Percentiles rank a stretch among this genome's conserved stretches.
These are phyloP conservation scores for Oxytorus armatus DNA, from an alignment of 2,888 invertebrate genomes.

Conservation along the genomic window DNA sequence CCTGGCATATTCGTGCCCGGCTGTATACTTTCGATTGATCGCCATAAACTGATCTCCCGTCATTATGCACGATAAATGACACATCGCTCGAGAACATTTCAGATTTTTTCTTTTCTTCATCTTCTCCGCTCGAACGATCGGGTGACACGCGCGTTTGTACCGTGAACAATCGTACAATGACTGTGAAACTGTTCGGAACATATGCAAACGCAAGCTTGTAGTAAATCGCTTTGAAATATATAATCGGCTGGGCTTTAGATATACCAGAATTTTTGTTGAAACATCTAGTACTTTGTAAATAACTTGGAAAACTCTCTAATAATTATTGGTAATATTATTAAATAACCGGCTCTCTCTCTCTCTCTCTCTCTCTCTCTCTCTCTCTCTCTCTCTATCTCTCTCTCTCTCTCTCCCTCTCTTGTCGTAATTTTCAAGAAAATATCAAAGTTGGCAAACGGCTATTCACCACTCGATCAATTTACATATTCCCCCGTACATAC, in stretches of 20 bases:
- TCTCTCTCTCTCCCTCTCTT: neutral
- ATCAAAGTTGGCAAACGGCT: conserved; percentile 45
- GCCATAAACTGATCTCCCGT: conserved; percentile 20
- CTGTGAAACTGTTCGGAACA: neutral
- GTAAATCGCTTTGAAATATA: too few species aligned
- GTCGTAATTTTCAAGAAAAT: conserved; percentile 54
- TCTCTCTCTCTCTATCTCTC: conserved; percentile 1
- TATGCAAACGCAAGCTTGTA: neutral
- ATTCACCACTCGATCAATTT: conserved; percentile 42
- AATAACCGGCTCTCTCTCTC: conserved; percentile 31
- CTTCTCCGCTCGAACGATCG: conserved; percentile 11
- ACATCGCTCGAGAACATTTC: neutral
- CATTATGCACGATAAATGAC: conserved; percentile 18
- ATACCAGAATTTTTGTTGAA: neutral
- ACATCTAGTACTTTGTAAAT: conserved; percentile 2
- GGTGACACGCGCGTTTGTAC: neutral
- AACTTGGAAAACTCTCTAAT: conserved; percentile 23
- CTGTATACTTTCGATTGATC: conserved; percentile 37
- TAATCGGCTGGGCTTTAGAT: too few species aligned
- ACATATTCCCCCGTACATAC: conserved; percentile 33
- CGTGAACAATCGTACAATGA: neutral
- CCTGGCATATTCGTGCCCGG: conserved; percentile 20
- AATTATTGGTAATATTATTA: conserved; percentile 41
- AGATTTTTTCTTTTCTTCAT: conserved; percentile 6
- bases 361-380: conserved; percentile 8